Evolutionary conservation across 2,797 vertebrate species (phyloP).

Genomic region (Hephaestus fuliginosus): DNA sequence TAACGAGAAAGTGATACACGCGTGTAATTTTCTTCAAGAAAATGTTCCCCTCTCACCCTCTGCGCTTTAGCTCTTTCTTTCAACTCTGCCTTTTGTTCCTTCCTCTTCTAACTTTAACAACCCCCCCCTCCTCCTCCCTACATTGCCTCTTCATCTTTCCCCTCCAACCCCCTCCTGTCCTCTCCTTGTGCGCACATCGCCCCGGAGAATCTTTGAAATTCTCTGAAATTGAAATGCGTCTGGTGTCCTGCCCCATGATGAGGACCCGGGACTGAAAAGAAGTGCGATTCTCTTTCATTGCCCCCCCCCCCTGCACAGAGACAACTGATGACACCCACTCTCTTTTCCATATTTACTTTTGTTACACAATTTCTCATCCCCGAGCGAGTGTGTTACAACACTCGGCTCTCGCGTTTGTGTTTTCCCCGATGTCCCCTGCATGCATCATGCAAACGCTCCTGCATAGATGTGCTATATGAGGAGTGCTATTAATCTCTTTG

Average conservation of each 20-base stretch:
- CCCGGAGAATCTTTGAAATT: constrained; percentile 52
- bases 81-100: constrained; percentile 62
- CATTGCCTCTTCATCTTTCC: constrained; percentile 50
- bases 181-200: not conserved
- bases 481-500: constrained; percentile 74
- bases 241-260: constrained; percentile 31
- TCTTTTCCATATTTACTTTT: not conserved
- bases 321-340: not conserved
- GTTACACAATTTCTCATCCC: constrained; percentile 19
- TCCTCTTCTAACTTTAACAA: constrained; percentile 9
- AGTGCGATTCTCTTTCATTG: constrained; percentile 9
- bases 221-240: constrained; percentile 61
- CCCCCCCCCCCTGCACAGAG: not conserved
- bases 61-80: constrained; percentile 40
- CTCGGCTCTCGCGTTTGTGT: constrained; percentile 12
- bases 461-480: constrained; percentile 51
- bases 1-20: constrained; percentile 39
- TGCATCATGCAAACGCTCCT: constrained; percentile 35
- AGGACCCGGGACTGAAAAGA: constrained; percentile 27
- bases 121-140: not conserved
- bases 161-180: constrained; percentile 13
- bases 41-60: constrained; percentile 36
- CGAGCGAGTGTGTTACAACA: not conserved
- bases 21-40: constrained; percentile 30
- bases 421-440: constrained; percentile 6